phyloP scores from a whole-genome alignment of 1,140 invertebrate genomes.

The Zophobas morio region DNA sequence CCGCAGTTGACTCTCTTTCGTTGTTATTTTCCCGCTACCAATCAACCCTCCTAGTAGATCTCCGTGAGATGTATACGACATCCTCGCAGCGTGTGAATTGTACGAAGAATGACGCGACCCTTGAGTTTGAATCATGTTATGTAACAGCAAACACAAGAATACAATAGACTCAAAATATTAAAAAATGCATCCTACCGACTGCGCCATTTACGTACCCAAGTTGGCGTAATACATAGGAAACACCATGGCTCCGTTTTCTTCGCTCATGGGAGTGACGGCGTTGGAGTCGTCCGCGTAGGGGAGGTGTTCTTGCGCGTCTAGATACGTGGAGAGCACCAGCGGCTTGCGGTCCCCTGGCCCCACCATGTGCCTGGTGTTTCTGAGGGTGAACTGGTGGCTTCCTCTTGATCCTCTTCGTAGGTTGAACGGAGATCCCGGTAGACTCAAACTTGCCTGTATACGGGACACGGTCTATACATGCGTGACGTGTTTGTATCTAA shows the following conservation, averaged over 20 bases:
- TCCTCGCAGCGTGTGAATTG: slow-evolving; percentile 91
- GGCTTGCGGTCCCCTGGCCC: slow-evolving; percentile 90
- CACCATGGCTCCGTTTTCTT: slow-evolving; percentile 96
- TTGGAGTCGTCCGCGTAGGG: slow-evolving; percentile 98
- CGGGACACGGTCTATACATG: slow-evolving; percentile 66
- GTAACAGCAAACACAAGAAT: too few species aligned
- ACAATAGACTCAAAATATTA: background rate
- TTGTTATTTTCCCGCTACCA: slow-evolving; percentile 78
- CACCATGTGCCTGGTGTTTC: slow-evolving; percentile 80
- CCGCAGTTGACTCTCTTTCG: slow-evolving; percentile 87
- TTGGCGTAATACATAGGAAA: slow-evolving; percentile 90
- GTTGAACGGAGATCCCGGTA: slow-evolving; percentile 97
- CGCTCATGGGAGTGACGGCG: slow-evolving; percentile 98
- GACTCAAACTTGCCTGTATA: slow-evolving; percentile 92
- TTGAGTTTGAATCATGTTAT: slow-evolving; percentile 57
- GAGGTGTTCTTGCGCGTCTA: slow-evolving; percentile 96
- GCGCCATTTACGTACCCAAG: slow-evolving; percentile 71
- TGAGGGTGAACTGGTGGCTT: slow-evolving; percentile 92
- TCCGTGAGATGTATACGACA: slow-evolving; percentile 94
- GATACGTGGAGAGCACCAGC: slow-evolving; percentile 92
- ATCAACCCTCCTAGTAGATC: slow-evolving; percentile 84
- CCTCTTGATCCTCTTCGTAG: slow-evolving; percentile 88
- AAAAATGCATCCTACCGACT: background rate
- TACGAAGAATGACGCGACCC: slow-evolving; percentile 93
- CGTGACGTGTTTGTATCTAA: slow-evolving; percentile 55